A percentile compares a stretch with the other conserved stretches of the same genome.
phyloP scores from a whole-genome alignment of 2,888 invertebrate species.

The Strigamia crassipes region DNA sequence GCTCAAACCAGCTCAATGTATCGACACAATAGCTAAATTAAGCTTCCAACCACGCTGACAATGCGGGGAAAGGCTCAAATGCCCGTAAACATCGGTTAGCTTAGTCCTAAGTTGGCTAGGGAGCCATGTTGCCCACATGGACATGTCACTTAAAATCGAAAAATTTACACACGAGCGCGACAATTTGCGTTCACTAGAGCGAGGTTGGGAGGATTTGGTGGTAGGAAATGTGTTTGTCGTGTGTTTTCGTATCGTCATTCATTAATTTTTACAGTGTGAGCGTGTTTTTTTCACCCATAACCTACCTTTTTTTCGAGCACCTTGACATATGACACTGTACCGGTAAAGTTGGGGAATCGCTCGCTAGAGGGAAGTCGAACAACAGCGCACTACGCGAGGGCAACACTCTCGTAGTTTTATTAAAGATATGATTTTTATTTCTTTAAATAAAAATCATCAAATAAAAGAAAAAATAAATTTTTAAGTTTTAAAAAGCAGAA shows the following conservation, averaged over 20 bases:
- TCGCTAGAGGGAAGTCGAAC: not conserved
- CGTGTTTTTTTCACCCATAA: not conserved
- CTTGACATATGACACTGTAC: not conserved
- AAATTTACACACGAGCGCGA: not conserved
- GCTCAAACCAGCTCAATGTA: not conserved
- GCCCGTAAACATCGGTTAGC: not conserved
- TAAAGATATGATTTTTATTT: no score
- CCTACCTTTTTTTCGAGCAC: not conserved
- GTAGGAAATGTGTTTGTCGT: not conserved
- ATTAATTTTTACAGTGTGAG: not conserved
- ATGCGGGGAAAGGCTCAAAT: not conserved
- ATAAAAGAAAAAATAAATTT: no score
- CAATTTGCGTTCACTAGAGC: not conserved
- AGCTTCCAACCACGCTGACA: not conserved
- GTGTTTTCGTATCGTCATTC: not conserved
- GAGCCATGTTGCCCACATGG: constrained; percentile 10
- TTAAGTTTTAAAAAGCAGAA: no score
- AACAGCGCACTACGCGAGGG: not conserved
- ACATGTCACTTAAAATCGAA: not conserved
- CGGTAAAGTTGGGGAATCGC: not conserved
- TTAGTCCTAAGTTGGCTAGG: not conserved
- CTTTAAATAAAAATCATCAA: no score
- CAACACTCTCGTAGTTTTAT: not conserved
- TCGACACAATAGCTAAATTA: not conserved
- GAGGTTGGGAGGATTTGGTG: not conserved